Evolutionary conservation across 2,888 invertebrate species (phyloP), one percentile per base, ranked within the genome.

Genomic region (Aleiodes alternator): DNA sequence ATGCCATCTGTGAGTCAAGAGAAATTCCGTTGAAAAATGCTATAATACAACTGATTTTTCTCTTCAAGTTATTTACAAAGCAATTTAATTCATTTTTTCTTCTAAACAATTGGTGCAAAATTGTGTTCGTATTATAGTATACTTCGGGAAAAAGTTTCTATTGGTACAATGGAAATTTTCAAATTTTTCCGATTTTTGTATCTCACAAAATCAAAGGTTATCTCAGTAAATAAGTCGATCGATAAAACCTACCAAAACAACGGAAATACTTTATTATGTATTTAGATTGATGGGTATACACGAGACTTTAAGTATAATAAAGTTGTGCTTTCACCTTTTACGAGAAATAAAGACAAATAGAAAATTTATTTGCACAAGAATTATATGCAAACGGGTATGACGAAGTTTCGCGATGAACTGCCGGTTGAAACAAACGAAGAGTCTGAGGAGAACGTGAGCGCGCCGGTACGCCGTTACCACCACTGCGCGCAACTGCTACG

Each of bases 391-490:
- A 84, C 88, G 88, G 88, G 89, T 88, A 88, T 88, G 89, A 88
- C 88, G 88, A 87, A 87, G 89, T 86, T 85, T 86, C 88, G 87
- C 89, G 88, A 87, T 85, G 85, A 86, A 89, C 88, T 88, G 87
- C 81, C 87, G 83, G 82, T 81, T 78, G 81, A 80, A 23, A n/a
- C 61, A 61, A 34, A 34, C 34, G 38, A 8, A 61, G 14, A 38
- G 16, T 7, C 9, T 14, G 9, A n/a, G 29, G 64, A 64, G 69
- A 79, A 80, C 80, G 79, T 70, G 79, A n/a, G 78, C 80, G 82
- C 84, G 81, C 81, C 82, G 82, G 82, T 81, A 79, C 81, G 29
- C 83, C 84, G 82, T 82, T 86, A 84, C 87, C 83, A 83, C 84
- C 82, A 83, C 84, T 43, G 43, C 43, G 43, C 79, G 82, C 79